phyloP scores from a whole-genome alignment of 2,113 vertebrate species.

The Climacteris rufus region DNA sequence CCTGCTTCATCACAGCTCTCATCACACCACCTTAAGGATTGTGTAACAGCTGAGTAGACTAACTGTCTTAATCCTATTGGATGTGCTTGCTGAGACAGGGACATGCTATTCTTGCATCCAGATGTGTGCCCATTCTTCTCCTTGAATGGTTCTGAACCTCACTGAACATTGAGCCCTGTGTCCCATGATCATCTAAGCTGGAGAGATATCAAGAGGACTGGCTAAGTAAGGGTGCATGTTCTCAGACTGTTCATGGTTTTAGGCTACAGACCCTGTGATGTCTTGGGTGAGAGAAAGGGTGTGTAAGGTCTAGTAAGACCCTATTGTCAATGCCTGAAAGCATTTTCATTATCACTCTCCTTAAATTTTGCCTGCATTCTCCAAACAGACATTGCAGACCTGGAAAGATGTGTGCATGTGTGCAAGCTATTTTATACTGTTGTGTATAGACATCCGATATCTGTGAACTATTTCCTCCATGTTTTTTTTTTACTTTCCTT shows the following conservation, averaged over 20 bases:
- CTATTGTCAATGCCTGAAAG: not conserved
- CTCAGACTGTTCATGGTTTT: not conserved
- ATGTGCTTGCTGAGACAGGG: not conserved
- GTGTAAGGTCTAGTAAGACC: not conserved
- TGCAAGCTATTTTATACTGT: not conserved
- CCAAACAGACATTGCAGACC: rapidly evolving
- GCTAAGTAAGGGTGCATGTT: not conserved
- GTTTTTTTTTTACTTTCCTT: too few species aligned
- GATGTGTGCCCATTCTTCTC: not conserved
- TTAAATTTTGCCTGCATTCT: not conserved
- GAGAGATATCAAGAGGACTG: not conserved
- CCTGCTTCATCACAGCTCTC: not conserved
- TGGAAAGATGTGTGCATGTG: not conserved
- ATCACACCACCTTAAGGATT: not conserved
- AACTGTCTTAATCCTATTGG: not conserved
- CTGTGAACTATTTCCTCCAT: not conserved
- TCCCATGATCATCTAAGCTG: not conserved
- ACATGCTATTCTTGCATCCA: not conserved
- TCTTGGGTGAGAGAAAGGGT: not conserved
- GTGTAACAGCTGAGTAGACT: not conserved
- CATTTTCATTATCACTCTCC: not conserved
- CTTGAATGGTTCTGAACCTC: not conserved
- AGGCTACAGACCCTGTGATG: not conserved
- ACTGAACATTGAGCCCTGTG: not conserved
- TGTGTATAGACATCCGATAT: too few species aligned